phyloP scores from a whole-genome alignment of 1,140 invertebrate genomes.

The Nomia melanderi region DNA sequence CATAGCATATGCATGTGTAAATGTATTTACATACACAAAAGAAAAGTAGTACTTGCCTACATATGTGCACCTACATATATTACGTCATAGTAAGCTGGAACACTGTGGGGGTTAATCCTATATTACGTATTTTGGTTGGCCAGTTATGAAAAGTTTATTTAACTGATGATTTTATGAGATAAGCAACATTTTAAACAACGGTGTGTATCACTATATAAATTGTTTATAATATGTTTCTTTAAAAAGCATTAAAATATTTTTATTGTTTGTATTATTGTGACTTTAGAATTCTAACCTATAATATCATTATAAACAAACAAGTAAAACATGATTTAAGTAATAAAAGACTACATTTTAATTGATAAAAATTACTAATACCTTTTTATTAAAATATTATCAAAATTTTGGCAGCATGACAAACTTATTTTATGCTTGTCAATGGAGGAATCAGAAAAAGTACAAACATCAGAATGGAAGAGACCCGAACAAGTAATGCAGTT shows the following conservation, averaged over 20 bases:
- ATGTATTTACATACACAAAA: neutral
- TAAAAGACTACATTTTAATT: neutral
- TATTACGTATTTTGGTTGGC: neutral
- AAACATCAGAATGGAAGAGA: conserved; percentile 81
- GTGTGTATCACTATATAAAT: conserved; percentile 3
- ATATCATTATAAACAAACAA: neutral
- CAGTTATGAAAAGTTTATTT: neutral
- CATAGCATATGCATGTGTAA: too few species aligned
- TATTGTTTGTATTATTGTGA: neutral
- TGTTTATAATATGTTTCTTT: neutral
- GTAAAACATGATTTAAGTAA: neutral
- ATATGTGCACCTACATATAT: neutral
- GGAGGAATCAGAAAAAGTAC: conserved; percentile 64
- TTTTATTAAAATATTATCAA: neutral
- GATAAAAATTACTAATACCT: neutral
- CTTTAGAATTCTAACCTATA: conserved; percentile 9
- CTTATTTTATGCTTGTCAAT: conserved; percentile 60
- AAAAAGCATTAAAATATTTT: neutral
- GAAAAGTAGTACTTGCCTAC: neutral
- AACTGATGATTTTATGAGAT: neutral
- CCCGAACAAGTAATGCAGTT: conserved; percentile 86
- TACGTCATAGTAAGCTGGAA: neutral
- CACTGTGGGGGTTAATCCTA: neutral
- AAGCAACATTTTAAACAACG: conserved; percentile 9
- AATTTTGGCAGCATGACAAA: conserved; percentile 38